Evolutionary conservation across 1,140 invertebrate genomes (phyloP).

Genomic region (Archivesica marissinica): DNA sequence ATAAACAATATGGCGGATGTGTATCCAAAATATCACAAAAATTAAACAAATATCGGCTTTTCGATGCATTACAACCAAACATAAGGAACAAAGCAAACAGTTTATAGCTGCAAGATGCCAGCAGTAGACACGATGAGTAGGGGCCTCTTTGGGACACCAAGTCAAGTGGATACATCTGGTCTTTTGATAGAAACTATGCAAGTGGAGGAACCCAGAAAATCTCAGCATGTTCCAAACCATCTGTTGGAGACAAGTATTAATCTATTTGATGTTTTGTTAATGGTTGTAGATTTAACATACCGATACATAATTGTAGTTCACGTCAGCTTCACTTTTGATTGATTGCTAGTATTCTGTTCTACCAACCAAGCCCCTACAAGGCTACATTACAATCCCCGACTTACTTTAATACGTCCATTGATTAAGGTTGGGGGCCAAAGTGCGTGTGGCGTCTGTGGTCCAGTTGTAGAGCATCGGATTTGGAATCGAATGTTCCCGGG

Average conservation of each 20-base stretch:
- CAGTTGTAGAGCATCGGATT: no score
- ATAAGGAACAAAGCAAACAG: background rate
- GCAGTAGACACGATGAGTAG: conserved; percentile 72
- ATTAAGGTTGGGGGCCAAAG: no score
- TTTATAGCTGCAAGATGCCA: conserved; percentile 69
- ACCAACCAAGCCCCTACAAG: no score
- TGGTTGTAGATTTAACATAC: no score
- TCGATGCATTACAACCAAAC: conserved; percentile 35
- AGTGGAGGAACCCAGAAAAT: conserved; percentile 79
- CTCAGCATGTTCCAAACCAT: conserved; percentile 81
- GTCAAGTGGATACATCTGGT: conserved; percentile 62
- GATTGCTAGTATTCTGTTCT: no score
- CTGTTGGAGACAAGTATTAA: conserved; percentile 82
- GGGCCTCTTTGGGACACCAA: conserved; percentile 63
- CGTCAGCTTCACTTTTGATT: no score
- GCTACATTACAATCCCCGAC: no score
- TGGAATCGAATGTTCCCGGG: no score
- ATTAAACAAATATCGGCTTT: background rate
- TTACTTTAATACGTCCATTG: no score
- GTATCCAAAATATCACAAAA: background rate
- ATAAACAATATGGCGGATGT: conserved; percentile 76
- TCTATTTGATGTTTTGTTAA: no score
- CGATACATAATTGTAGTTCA: no score
- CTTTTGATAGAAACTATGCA: conserved; percentile 80
- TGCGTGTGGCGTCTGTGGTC: no score